phyloP scores from a whole-genome alignment of 2,797 vertebrate genomes.

The Pipistrellus kuhlii region DNA sequence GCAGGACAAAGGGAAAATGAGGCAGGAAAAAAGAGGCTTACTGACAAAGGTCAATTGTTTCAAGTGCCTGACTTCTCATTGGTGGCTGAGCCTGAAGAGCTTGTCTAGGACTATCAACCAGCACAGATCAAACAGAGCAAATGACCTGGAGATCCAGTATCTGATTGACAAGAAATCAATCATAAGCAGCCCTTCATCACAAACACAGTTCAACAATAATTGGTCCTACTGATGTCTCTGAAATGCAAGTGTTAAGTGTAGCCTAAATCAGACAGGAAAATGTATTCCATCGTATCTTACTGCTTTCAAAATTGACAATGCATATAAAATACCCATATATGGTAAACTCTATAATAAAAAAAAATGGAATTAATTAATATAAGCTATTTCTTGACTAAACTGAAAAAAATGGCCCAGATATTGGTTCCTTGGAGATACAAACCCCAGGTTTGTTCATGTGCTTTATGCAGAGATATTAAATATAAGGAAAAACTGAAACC shows the following conservation, averaged over 20 bases:
- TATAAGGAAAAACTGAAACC: background rate
- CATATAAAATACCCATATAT: background rate
- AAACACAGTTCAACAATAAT: background rate
- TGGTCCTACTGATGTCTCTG: background rate
- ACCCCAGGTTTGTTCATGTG: background rate
- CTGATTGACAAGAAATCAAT: conserved; percentile 59
- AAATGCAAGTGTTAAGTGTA: conserved; percentile 30
- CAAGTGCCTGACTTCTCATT: conserved; percentile 9
- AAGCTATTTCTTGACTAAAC: conserved; percentile 23
- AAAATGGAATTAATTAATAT: conserved; percentile 29
- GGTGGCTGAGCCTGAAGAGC: background rate
- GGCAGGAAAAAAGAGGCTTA: background rate
- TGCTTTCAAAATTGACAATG: conserved; percentile 14
- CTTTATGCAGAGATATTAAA: conserved; percentile 20
- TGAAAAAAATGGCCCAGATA: conserved; percentile 51
- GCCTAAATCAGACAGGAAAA: conserved; percentile 19
- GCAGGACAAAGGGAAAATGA: conserved; percentile 44
- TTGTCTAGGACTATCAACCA: conserved; percentile 34
- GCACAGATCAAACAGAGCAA: conserved; percentile 50
- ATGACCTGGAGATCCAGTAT: conserved; percentile 49
- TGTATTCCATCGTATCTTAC: background rate
- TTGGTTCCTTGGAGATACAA: background rate
- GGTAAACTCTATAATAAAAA: background rate
- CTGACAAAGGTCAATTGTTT: conserved; percentile 9
- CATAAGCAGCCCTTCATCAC: background rate